Conservation (phyloP, 2,797 vertebrate genomes). For the Dermochelys coriacea region DNA sequence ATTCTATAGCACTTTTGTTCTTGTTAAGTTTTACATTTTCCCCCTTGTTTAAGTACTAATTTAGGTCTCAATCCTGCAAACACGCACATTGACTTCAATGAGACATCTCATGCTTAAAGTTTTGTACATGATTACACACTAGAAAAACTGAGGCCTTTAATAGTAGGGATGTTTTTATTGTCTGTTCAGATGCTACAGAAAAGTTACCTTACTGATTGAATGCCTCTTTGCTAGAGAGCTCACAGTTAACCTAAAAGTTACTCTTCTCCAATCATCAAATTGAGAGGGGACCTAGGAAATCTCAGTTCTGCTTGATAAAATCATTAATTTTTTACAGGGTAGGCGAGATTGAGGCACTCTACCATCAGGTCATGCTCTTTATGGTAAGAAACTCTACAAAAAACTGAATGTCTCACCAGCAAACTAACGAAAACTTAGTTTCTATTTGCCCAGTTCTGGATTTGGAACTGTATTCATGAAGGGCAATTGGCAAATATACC, state of each 20-base stretch:
- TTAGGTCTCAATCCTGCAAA: not conserved
- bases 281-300: not conserved
- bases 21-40: not conserved
- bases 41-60: not conserved
- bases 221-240: not conserved
- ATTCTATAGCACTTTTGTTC: not conserved
- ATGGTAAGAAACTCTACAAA: not conserved
- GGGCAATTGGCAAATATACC: not conserved
- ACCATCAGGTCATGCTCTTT: not conserved
- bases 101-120: not conserved
- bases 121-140: fast-evolving
- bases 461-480: not conserved
- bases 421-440: not conserved
- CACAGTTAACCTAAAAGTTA: fast-evolving
- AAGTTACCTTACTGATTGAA: not conserved
- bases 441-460: not conserved
- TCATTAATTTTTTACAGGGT: not conserved
- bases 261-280: not conserved
- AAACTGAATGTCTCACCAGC: not conserved
- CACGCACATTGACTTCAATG: not conserved
- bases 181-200: not conserved
- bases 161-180: not conserved
- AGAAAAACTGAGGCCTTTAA: not conserved
- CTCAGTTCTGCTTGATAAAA: not conserved
- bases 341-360: not conserved